These are phyloP conservation scores for Ibidorhyncha struthersii DNA, from an alignment of 2,113 vertebrate species.

Conservation along the genomic window DNA sequence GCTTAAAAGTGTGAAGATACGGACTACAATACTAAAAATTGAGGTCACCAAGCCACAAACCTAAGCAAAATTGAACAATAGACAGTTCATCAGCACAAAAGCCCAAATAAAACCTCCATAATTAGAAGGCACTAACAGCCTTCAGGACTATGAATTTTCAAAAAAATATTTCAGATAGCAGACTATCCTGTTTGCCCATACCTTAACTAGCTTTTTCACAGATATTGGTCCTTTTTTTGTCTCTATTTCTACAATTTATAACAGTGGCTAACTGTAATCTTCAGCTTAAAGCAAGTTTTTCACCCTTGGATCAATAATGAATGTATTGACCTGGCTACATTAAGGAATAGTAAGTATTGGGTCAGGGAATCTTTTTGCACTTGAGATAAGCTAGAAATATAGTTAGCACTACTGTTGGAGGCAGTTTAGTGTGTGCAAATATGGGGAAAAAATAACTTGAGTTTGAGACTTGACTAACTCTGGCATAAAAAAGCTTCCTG, in stretches of 20 bases:
- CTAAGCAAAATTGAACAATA: background rate
- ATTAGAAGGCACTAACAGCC: background rate
- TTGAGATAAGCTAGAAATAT: background rate
- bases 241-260: background rate
- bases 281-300: constrained; percentile 7
- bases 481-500: background rate
- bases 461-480: background rate
- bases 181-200: background rate
- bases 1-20: background rate
- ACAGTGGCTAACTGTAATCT: background rate
- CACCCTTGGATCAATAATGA: background rate
- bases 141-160: background rate
- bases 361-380: background rate
- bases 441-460: background rate
- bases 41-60: background rate
- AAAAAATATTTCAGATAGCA: background rate
- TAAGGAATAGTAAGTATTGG: background rate
- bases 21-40: background rate
- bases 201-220: background rate
- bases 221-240: background rate
- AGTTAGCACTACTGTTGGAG: background rate
- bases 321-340: background rate
- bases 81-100: background rate
- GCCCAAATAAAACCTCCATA: background rate
- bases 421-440: background rate